These are phyloP conservation scores for Drosophila sproati DNA, from an alignment of 1,140 invertebrate species.

Conservation along the genomic window DNA sequence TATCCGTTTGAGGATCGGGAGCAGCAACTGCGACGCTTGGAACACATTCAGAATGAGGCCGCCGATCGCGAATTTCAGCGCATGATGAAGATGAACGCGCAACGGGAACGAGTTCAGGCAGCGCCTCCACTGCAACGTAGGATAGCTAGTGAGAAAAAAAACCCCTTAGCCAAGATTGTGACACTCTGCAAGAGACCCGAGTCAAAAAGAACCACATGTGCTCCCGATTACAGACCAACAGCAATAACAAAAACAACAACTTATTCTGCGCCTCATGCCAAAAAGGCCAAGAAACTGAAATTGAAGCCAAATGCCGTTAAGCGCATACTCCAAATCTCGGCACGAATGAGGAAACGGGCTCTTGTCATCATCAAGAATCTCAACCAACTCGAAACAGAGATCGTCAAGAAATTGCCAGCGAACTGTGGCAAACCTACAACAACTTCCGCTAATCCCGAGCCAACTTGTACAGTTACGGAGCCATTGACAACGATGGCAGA, in stretches of 20 bases:
- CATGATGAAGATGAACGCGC: slow-evolving; percentile 5
- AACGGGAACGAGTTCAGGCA: neutral
- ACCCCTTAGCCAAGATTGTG: neutral
- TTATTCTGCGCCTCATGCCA: neutral
- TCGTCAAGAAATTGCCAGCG: slow-evolving; percentile 18
- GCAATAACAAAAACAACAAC: neutral
- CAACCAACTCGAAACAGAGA: slow-evolving; percentile 46
- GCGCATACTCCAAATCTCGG: slow-evolving; percentile 15
- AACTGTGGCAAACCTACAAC: slow-evolving; percentile 2
- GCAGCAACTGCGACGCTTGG: slow-evolving; percentile 1
- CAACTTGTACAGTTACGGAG: neutral
- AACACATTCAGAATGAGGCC: slow-evolving; percentile 28
- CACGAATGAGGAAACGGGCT: slow-evolving; percentile 39
- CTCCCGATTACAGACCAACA: neutral
- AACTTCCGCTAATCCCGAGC: neutral
- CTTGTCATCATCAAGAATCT: slow-evolving; percentile 41
- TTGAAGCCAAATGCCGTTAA: neutral
- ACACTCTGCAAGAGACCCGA: neutral
- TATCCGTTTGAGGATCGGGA: neutral
- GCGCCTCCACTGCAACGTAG: neutral
- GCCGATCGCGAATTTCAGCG: slow-evolving; percentile 30
- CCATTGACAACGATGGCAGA: neutral
- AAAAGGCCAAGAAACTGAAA: neutral
- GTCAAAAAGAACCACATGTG: neutral
- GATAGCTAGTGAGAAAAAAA: neutral